Conservation (phyloP, 2,797 vertebrate genomes). For the Tarsius wallacei region DNA sequence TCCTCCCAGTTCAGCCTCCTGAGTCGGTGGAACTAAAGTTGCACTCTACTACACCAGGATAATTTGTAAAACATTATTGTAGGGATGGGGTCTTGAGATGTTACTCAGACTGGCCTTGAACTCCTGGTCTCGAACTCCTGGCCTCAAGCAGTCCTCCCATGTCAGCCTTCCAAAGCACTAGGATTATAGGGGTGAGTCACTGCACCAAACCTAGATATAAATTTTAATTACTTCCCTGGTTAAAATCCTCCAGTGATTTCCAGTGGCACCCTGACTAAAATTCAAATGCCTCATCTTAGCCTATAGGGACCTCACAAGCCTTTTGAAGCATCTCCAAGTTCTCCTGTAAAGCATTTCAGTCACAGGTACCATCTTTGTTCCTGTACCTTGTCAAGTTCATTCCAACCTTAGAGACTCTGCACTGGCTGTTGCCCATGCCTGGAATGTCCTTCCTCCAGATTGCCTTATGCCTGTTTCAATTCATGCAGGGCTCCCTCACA, state of each 20-base stretch:
- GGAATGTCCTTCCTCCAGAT: neutral
- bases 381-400: neutral
- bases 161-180: too few species aligned
- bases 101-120: too few species aligned
- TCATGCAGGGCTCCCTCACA: neutral
- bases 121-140: too few species aligned
- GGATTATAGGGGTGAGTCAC: too few species aligned
- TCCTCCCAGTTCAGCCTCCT: too few species aligned
- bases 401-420: neutral
- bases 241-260: slow-evolving; percentile 10
- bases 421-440: neutral
- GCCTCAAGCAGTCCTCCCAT: too few species aligned
- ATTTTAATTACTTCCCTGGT: neutral
- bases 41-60: too few species aligned
- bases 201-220: neutral
- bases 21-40: too few species aligned
- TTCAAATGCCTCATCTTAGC: neutral
- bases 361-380: neutral
- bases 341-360: neutral
- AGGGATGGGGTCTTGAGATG: too few species aligned
- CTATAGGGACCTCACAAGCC: neutral
- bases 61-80: too few species aligned
- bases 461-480: neutral
- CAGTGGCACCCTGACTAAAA: neutral
- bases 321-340: neutral